Conservation (phyloP, 1,140 invertebrate genomes). For the Drosophila carrolli region DNA sequence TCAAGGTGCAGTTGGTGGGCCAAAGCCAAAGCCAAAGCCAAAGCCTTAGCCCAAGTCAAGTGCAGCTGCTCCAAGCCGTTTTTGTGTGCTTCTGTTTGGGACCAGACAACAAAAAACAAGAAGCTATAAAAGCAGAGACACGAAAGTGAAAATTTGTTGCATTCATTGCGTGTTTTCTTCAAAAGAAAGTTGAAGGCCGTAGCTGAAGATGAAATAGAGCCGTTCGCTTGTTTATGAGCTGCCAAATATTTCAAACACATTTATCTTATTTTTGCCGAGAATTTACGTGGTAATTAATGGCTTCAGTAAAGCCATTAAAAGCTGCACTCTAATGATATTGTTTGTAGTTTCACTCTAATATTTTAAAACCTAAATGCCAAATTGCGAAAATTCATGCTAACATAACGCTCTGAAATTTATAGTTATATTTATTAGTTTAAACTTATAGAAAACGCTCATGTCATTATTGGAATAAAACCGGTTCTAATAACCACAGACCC, state of each 20-base stretch:
- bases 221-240: slow-evolving; percentile 13
- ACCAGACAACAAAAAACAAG: slow-evolving; percentile 39
- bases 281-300: background rate
- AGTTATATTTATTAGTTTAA: background rate
- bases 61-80: slow-evolving; percentile 48
- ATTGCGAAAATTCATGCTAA: background rate
- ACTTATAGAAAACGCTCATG: background rate
- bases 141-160: slow-evolving; percentile 67
- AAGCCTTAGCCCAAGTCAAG: slow-evolving; percentile 64
- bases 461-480: slow-evolving; percentile 2
- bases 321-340: background rate
- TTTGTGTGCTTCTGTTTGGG: slow-evolving; percentile 26
- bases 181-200: slow-evolving; percentile 66
- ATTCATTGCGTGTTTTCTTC: slow-evolving; percentile 37
- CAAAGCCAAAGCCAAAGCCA: slow-evolving; percentile 1
- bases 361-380: no score
- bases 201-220: slow-evolving; percentile 32
- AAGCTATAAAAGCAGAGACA: slow-evolving; percentile 29
- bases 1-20: slow-evolving; percentile 57
- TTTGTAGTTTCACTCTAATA: background rate
- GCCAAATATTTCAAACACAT: slow-evolving; percentile 21
- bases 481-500: slow-evolving; percentile 11
- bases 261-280: background rate
- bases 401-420: background rate
- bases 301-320: background rate